Conservation (phyloP, 2,113 vertebrate species). For the Tichodroma muraria region DNA sequence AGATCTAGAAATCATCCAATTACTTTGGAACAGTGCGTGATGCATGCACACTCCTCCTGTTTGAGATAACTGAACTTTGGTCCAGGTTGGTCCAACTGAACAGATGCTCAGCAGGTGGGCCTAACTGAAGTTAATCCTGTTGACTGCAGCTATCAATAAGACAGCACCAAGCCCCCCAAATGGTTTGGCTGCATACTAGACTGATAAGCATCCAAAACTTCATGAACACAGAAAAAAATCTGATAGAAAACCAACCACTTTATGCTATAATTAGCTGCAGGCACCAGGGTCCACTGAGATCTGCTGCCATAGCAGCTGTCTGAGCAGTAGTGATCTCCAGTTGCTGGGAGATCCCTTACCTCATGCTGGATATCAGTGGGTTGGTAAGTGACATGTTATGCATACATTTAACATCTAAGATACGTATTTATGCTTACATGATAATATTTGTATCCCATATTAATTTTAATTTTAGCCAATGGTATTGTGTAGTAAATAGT, state of each 20-base stretch:
- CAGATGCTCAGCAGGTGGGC: not conserved
- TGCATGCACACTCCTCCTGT: not conserved
- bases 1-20: not conserved
- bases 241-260: not conserved
- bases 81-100: too few species aligned
- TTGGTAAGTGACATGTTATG: not conserved
- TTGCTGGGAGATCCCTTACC: not conserved
- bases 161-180: not conserved
- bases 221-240: not conserved
- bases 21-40: not conserved
- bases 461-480: not conserved
- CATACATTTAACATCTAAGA: not conserved
- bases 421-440: rapidly evolving
- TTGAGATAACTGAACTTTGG: not conserved
- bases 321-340: rapidly evolving
- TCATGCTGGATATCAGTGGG: rapidly evolving
- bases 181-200: not conserved
- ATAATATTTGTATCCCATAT: not conserved
- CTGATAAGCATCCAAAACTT: not conserved
- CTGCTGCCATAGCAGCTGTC: not conserved
- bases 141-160: not conserved
- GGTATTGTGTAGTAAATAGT: not conserved
- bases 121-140: not conserved
- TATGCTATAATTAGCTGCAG: not conserved
- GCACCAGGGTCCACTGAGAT: not conserved